phyloP scores from a whole-genome alignment of 2,888 invertebrate genomes.

The Siphlonurus alternatus region DNA sequence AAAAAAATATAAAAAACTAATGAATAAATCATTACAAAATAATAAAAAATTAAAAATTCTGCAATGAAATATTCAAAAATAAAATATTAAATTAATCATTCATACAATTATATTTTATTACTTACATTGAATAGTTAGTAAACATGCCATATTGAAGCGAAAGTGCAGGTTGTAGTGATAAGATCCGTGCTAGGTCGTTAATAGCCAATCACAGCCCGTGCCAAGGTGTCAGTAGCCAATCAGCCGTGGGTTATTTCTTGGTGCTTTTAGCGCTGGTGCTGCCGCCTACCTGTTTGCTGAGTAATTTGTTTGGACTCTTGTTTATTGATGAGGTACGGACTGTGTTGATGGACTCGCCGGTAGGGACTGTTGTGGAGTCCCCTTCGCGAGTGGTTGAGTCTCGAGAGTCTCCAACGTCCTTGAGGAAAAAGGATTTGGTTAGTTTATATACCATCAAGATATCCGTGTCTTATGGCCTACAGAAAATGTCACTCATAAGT shows the following conservation, averaged over 20 bases:
- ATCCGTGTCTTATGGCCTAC: too few relatives aligned
- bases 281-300: not conserved
- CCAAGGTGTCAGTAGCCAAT: not conserved
- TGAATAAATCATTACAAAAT: too few relatives aligned
- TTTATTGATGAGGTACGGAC: not conserved
- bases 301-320: not conserved
- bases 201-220: not conserved
- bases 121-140: not conserved
- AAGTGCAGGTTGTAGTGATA: not conserved
- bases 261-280: not conserved
- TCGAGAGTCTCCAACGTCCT: constrained; percentile 22
- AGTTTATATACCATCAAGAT: too few relatives aligned
- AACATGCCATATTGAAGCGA: not conserved
- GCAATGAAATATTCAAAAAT: too few relatives aligned
- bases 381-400: constrained; percentile 16
- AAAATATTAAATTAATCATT: too few relatives aligned
- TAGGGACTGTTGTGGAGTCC: not conserved
- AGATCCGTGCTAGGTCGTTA: too few relatives aligned
- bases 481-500: too few relatives aligned
- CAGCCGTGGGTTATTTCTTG: not conserved
- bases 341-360: not conserved
- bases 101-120: too few relatives aligned
- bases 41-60: too few relatives aligned
- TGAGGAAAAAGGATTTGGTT: constrained; percentile 9
- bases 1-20: too few relatives aligned